Conservation (phyloP, 2,113 vertebrate genomes). For the Oncorhynchus tshawytscha region DNA sequence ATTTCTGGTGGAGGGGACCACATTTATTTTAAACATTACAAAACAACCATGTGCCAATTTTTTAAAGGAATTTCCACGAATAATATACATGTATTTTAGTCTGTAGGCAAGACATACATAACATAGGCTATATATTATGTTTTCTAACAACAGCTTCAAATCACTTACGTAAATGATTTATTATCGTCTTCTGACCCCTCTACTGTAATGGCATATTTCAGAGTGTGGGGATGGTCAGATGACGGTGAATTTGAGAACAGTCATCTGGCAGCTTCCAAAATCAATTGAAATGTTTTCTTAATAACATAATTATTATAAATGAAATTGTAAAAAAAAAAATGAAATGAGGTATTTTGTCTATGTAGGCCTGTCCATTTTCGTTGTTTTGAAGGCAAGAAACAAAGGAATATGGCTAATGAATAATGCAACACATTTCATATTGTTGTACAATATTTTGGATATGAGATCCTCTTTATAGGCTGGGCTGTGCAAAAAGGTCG, state of each 20-base stretch:
- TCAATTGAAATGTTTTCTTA: background rate
- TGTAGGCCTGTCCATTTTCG: background rate
- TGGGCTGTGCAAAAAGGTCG: constrained; percentile 26
- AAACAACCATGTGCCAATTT: background rate
- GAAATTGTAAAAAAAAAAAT: background rate
- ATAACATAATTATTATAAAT: background rate
- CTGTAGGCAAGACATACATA: background rate
- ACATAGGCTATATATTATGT: background rate
- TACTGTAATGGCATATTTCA: background rate
- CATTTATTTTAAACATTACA: background rate
- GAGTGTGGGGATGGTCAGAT: background rate
- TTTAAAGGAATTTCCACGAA: background rate
- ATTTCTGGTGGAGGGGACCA: constrained; percentile 30
- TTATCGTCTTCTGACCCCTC: background rate
- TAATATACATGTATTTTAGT: background rate
- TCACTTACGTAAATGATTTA: background rate
- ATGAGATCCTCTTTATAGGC: too few relatives aligned
- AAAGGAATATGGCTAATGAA: background rate
- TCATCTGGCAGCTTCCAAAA: too few relatives aligned
- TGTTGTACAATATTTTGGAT: too few relatives aligned
- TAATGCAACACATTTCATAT: too few relatives aligned
- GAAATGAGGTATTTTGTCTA: too few relatives aligned
- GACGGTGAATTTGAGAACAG: background rate
- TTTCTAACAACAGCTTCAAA: background rate
- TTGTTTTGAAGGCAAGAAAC: background rate